A percentile compares a stretch with the other conserved stretches of the same genome.
Evolutionary conservation across 2,888 invertebrate species (phyloP).

Genomic region (Petrolisthes manimaculis): DNA sequence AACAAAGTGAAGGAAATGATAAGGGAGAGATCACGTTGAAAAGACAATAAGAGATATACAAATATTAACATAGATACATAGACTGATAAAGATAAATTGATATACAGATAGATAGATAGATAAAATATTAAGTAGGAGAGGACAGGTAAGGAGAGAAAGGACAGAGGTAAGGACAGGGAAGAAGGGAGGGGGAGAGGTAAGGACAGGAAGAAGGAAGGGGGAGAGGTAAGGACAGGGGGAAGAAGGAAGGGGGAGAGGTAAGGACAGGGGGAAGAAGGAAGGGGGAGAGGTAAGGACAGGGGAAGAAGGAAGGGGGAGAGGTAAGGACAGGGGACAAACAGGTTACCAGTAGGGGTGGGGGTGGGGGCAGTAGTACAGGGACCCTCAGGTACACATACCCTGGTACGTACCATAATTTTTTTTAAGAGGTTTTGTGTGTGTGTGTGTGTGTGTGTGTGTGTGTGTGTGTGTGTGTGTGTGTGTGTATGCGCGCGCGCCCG

Average conservation of each 20-base stretch:
- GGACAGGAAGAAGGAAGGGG: background rate
- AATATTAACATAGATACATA: no score
- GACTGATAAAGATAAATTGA: no score
- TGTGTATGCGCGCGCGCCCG: background rate
- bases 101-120: no score
- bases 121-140: background rate
- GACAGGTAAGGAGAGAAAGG: background rate
- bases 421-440: no score
- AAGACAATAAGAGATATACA: no score
- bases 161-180: background rate
- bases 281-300: slow-evolving; percentile 6
- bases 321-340: background rate
- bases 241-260: background rate
- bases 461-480: no score
- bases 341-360: background rate
- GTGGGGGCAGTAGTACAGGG: background rate
- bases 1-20: background rate
- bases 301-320: background rate
- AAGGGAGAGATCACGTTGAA: no score
- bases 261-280: slow-evolving; percentile 2
- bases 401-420: no score
- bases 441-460: no score
- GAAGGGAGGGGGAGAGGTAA: no score
- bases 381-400: no score
- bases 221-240: background rate